Base-by-base conservation (phyloP, 2,797 vertebrate species). In the Alca torda region DNA sequence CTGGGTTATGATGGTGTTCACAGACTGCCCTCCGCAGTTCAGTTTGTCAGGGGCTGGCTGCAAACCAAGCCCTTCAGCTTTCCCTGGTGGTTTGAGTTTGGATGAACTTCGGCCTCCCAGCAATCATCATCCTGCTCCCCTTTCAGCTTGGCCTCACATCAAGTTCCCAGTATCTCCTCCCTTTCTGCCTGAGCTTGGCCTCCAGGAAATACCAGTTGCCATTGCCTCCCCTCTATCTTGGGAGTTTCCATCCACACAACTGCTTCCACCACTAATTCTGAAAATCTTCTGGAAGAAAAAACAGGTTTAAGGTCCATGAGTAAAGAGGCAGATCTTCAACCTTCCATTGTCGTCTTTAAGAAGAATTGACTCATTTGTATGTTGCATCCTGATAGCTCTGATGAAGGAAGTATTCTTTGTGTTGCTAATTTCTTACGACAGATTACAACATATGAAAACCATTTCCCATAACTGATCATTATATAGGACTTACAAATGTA, bases 21-120 rank as follows among this genome's bases (percentile, higher is more conserved):
- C 90, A 92, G 93, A 53, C 85, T 95, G 92, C 93, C 89, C 91
- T 96, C 77, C 64, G 1, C 84, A 69, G 80, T 51, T 93, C 53
- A 11, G 50, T 79, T 90, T 94, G 79, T 96, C 73, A 82, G 86
- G 45, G 45, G 4, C 72, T 97, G 96, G 95, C 96, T 92, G 93
- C 73, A 86, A 60, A 95, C 89, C 96, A 97, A 96, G 39, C 35
- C 68, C 60, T 83, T 57, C 88, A 75, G 45, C 69, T 72, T 85
- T 87, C 96, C 90, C 95, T 63, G 37, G 78, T 69, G 96, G 11
- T 78, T 96, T 89, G 75, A 95, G 92, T 92, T 95, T 94, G 91
- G 54, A 94, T 94, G 92, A 96, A 91, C 89, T 85, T 83, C 2
- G 11, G 84, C 90, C 92, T 94, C 35, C 18, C 59, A 72, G 79